Base-by-base conservation (phyloP, 1,140 invertebrate genomes). In the Dendrolimus punctatus region DNA sequence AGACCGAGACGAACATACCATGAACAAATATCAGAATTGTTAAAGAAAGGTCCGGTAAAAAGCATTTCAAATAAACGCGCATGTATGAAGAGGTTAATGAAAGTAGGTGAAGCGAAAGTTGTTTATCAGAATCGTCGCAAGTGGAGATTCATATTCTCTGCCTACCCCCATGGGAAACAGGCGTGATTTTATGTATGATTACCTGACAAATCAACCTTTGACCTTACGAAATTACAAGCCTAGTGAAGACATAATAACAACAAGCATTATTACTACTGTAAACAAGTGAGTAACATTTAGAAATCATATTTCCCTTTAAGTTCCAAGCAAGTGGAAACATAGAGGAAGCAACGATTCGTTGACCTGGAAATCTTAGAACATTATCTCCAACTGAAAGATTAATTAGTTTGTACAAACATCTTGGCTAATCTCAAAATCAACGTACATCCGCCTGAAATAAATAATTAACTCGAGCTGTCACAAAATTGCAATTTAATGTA, bases 361-460 rank as follows among this genome's bases (percentile, higher is more conserved):
- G 65, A 68, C 68, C 65, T 71, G 69, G 64, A 68, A 71, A 72
- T 68, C 60, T 68, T 59, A 72, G 64, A 73, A 61, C 62, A 63
- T 62, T 68, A 73, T 69, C 23, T 23, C 23, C 59, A 55, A 63
- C 60, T 67, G 58, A 68, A 72, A 77, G 70, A 81, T 85, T 85
- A 85, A 83, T 85, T 81, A 80, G 69, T 75, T 60, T 52, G 58
- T 56, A 70, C 63, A 75, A 80, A 76, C 71, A 77, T 74, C 58
- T 59, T 58, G 55, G 53, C 64, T 76, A 78, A 85, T 85, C 79
- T 70, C 67, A 64, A 69, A 74, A 82, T 85, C 74, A 76, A 66
- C 66, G 65, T 71, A 73, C 73, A 75, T 68, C 70, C 68, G 63
- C 70, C 61, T 65, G 68, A 71, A 76, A 76, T 80, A 77, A 85